Evolutionary conservation across 2,888 invertebrate species (phyloP), one percentile per base, ranked within the genome.

Genomic region (Drosophila helvetica): DNA sequence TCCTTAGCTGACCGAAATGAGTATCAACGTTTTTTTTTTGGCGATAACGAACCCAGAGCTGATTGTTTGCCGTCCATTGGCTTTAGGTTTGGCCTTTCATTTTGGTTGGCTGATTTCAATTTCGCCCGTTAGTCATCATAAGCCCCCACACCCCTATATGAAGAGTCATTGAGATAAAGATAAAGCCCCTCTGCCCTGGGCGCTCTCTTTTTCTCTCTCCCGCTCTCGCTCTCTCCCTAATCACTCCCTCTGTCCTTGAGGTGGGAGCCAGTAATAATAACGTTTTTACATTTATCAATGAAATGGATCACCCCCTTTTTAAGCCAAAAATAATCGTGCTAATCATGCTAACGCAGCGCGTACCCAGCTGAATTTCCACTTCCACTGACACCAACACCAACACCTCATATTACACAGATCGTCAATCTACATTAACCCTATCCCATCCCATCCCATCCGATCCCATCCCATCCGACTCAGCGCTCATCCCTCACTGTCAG

Each of bases 71-170:
- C 74, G 19, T 63, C 65, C 43, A 45, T 65, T 33, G 53, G 43
- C 50, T 55, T 69, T 66, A 50, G 50, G 60, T 55, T 66, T 74
- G 67, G 70, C 62, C 72, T 81, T 69, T 57, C 67, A 85, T 79
- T 82, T 86, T 83, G 82, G 88, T 83, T 83, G 88, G 88, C 64
- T 79, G 88, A 75, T 74, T 83, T 68, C 57, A 59, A 65, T 53
- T 75, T 68, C 68, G 60, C 43, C 38, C 27, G 51, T 86, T 78
- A 77, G 66, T 82, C 86, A 83, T 38, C 38, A 5, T 6, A 0
- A 10, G 3, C 2, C 38, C 38, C 38, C 38, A 38, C 38, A 38
- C 22, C 22, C 22, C 4, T 22, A 5, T 22, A 22, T 63, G 75
- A 48, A 58, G 75, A 81, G 58, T 52, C 62, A 65, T 66, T 56